Evolutionary conservation across 1,140 invertebrate species (phyloP), one percentile per base, ranked within the genome.

Genomic region (Brachionus plicatilis): DNA sequence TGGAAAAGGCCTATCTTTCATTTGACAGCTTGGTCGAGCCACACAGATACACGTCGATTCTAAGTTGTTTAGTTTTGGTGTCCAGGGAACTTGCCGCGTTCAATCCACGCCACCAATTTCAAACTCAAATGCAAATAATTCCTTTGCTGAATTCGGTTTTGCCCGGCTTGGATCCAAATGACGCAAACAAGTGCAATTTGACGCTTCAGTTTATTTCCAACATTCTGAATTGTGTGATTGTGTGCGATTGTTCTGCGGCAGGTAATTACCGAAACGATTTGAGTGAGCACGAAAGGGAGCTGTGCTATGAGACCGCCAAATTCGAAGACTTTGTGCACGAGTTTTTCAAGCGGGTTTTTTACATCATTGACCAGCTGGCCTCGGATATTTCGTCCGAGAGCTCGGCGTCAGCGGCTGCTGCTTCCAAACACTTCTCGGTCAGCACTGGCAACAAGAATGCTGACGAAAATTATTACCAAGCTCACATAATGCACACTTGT

Each of bases 121-220:
- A 94, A 87, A 94, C 94, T 12, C 93, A 93, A 33, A 92, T 92
- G 0, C 93, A 96, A 87, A 92, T 96, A 0, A 91, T 97, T 3
- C 94, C 94, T 1, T 88, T 97, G 4, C 88, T 97, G 3, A 92
- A 94, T 86, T 92, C 92, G 1, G 91, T 93, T 0, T 88, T 97
- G 12, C 95, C 95, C 0, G 95, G 95, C 6, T 93, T 97, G 56
- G 95, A 98, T 90, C 93, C 94, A 0, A 98, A 97, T 87, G 96
- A 97, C 88, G 91, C 93, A 43, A 92, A 92, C 84, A 98, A 97
- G 87, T 94, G 92, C 85, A 91, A 95, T 86, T 92, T 89, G 53
- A 90, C 94, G 27, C 92, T 96, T 85, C 92, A 94, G 88, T 92
- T 96, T 85, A 93, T 96, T 78, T 91, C 93, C 12, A 92, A 93